These are phyloP conservation scores for Stegophylla sp. DNA, from an alignment of 2,888 invertebrate genomes.

Conservation along the genomic window DNA sequence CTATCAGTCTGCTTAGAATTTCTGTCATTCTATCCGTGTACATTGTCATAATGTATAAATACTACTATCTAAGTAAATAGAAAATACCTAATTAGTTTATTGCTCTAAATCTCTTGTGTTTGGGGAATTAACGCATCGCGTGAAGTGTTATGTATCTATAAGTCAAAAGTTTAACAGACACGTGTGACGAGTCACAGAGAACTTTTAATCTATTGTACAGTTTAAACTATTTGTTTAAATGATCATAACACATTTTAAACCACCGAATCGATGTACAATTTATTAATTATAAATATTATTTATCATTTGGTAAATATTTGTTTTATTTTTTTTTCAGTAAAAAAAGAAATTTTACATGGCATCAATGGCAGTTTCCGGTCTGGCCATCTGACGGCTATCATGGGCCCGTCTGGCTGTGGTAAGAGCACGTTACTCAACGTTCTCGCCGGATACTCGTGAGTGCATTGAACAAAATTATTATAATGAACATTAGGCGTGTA, in stretches of 20 bases:
- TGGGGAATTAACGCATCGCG: no score
- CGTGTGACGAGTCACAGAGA: no score
- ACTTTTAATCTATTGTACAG: neutral
- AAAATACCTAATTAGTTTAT: no score
- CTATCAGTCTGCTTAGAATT: no score
- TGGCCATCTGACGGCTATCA: constrained; percentile 73
- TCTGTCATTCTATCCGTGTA: no score
- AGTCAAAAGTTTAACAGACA: no score
- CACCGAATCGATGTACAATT: neutral
- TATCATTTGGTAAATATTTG: constrained; percentile 59
- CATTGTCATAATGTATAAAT: no score
- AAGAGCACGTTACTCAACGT: constrained; percentile 90
- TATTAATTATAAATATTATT: no score
- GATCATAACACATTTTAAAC: neutral
- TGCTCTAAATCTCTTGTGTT: no score
- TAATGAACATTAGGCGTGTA: constrained; percentile 9
- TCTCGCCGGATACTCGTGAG: constrained; percentile 87
- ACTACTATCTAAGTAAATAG: no score
- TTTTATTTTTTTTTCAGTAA: constrained; percentile 66
- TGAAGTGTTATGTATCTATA: no score
- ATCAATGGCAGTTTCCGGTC: constrained; percentile 69
- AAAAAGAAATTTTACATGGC: constrained; percentile 67
- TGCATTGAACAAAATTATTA: constrained; percentile 62
- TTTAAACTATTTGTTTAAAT: neutral
- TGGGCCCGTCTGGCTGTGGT: constrained; percentile 77